phyloP scores from a whole-genome alignment of 2,888 invertebrate species.

The Lithophane leautieri region DNA sequence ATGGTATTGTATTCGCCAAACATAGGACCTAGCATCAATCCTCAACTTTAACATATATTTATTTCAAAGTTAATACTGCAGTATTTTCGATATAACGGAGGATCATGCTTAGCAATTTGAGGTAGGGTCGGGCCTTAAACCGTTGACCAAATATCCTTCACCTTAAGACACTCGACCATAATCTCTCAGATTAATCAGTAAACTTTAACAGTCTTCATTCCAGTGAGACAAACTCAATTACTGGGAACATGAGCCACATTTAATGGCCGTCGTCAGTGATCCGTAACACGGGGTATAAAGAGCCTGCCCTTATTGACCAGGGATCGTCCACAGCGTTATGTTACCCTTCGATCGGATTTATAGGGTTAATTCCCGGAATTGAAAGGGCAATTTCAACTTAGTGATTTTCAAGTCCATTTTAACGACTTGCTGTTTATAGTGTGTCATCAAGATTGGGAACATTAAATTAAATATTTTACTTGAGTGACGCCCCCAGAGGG shows the following conservation, averaged over 20 bases:
- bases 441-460: not conserved
- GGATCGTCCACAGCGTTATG: constrained; percentile 37
- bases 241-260: constrained; percentile 28
- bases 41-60: too few relatives aligned
- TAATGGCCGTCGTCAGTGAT: constrained; percentile 46
- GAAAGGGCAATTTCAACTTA: constrained; percentile 30
- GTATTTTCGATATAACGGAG: too few relatives aligned
- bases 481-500: not conserved
- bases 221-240: constrained; percentile 58
- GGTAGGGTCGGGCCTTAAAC: not conserved
- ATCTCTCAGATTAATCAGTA: constrained; percentile 54
- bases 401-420: constrained; percentile 26
- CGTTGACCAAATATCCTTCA: constrained; percentile 14
- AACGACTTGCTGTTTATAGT: not conserved
- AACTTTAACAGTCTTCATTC: constrained; percentile 56
- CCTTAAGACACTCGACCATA: constrained; percentile 27
- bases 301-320: constrained; percentile 44
- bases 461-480: not conserved
- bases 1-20: too few relatives aligned
- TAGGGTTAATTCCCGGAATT: constrained; percentile 30
- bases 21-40: too few relatives aligned
- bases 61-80: too few relatives aligned
- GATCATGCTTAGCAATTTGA: too few relatives aligned
- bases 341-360: constrained; percentile 31
- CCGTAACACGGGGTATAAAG: constrained; percentile 45